Evolutionary conservation across 2,113 vertebrate species (phyloP).

Genomic region (Egretta garzetta): DNA sequence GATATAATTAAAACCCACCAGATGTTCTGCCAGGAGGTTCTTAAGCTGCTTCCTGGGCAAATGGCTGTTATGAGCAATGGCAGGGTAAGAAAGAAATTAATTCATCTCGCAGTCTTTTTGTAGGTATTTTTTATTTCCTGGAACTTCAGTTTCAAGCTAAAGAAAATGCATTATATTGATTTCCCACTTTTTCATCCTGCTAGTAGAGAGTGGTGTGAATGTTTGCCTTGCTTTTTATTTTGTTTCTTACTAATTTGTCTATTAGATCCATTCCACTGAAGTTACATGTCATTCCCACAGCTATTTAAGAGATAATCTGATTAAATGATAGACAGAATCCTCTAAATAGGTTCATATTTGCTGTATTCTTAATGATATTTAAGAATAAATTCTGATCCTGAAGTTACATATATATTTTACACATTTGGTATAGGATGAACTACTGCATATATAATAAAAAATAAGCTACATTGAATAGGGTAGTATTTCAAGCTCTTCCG

Average conservation of each 20-base stretch:
- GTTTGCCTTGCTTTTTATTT: neutral
- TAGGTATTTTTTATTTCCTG: neutral
- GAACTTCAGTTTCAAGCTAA: neutral
- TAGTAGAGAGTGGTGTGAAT: neutral
- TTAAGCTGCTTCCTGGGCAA: constrained; percentile 87
- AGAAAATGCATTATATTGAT: neutral
- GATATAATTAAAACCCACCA: constrained; percentile 88
- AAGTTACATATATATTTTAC: neutral
- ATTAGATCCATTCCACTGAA: neutral
- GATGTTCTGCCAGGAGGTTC: constrained; percentile 88
- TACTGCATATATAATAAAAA: neutral
- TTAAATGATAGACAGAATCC: neutral
- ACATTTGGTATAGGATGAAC: neutral
- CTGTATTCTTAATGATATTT: neutral
- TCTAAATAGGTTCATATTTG: neutral
- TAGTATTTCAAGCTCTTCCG: neutral
- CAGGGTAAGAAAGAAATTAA: constrained; percentile 80
- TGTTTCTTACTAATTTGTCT: neutral
- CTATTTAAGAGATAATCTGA: neutral
- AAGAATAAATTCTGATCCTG: neutral
- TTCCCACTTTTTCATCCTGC: neutral
- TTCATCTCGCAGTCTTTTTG: neutral
- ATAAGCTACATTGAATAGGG: neutral
- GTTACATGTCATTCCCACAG: neutral
- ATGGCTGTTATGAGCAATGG: constrained; percentile 90